These are phyloP conservation scores for Notarius quadriscutis DNA, from an alignment of 2,113 vertebrate species.

Conservation along the genomic window DNA sequence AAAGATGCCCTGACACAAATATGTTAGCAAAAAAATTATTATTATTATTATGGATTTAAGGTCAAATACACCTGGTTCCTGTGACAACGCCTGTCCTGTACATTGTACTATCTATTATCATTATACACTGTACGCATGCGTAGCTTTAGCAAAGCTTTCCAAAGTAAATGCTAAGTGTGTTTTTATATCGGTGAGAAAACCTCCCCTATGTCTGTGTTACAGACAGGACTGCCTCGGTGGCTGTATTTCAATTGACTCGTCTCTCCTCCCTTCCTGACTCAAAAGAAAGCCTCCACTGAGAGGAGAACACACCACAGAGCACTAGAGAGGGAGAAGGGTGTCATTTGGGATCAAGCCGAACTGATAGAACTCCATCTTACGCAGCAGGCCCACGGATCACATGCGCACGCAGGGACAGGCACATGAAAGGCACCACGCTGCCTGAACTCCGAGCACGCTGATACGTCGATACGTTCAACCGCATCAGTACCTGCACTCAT, in stretches of 20 bases:
- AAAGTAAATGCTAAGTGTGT: background rate
- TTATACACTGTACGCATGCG: background rate
- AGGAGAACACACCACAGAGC: background rate
- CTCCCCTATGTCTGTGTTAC: background rate
- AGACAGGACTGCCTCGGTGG: slow-evolving; percentile 16
- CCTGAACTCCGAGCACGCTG: background rate
- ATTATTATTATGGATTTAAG: background rate
- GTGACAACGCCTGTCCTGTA: background rate
- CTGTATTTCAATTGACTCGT: slow-evolving; percentile 32
- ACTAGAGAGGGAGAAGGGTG: slow-evolving; percentile 26
- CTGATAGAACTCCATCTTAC: slow-evolving; percentile 25
- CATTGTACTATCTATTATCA: background rate
- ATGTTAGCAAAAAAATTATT: background rate
- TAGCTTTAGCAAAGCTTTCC: background rate
- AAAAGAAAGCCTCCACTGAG: slow-evolving; percentile 19
- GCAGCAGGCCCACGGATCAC: slow-evolving; percentile 9
- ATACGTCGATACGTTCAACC: background rate
- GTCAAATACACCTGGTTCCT: background rate
- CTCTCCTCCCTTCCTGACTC: slow-evolving; percentile 16
- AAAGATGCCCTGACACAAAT: background rate
- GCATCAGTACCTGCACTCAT: background rate
- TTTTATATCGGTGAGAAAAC: background rate
- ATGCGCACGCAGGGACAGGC: slow-evolving; percentile 6
- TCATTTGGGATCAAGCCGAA: slow-evolving; percentile 9
- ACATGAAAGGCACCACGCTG: background rate